Base-by-base conservation (phyloP, 2,113 vertebrate genomes). In the Anthoscopus minutus region DNA sequence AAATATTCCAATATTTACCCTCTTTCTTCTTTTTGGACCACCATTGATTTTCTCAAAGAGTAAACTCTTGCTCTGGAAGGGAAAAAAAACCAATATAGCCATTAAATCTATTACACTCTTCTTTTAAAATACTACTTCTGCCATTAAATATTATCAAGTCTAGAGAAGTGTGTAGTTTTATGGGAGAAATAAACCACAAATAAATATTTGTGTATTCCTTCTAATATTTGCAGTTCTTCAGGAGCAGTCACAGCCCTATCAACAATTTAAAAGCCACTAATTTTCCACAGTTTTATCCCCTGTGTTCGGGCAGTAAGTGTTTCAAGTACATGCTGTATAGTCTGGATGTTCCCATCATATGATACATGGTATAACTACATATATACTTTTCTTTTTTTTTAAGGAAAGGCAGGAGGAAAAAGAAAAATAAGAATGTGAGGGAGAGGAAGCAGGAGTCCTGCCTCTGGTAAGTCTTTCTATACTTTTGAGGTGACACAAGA, bases 11-110 rank as follows among this genome's bases (percentile, higher is more conserved):
- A 69, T 89, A 97, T 61, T 97, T 98, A 99, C 99, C 99, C 99
- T 98, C 97, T 98, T 99, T 97, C 98, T 99, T 96, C 99, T 98
- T 81, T 98, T 99, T 45, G 98, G 98, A 96, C 98, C 98, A 81
- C 98, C 98, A 92, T 97, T 99, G 96, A 99, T 98, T 97, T 99
- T 99, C 95, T 99, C 98, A 95, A 99, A 99, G 95, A 99, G 97
- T 96, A 98, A 98, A 81, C 98, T 99, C 98, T 99, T 99, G 98
- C 98, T 99, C 99, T 99, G 96, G 38, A 97, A 92, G 37, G 30
- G 31, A 42, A 91, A 47, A 92, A 57, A 61, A 93, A 90, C 51
- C 19, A 73, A 87, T 51, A 51, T 58, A 97, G 79, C 74, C 85
- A 94, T 97, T 58, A 96, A 81, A 94, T 95, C 88, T 57, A 94